phyloP scores from a whole-genome alignment of 2,888 invertebrate species.

The Drosophila atripex region DNA sequence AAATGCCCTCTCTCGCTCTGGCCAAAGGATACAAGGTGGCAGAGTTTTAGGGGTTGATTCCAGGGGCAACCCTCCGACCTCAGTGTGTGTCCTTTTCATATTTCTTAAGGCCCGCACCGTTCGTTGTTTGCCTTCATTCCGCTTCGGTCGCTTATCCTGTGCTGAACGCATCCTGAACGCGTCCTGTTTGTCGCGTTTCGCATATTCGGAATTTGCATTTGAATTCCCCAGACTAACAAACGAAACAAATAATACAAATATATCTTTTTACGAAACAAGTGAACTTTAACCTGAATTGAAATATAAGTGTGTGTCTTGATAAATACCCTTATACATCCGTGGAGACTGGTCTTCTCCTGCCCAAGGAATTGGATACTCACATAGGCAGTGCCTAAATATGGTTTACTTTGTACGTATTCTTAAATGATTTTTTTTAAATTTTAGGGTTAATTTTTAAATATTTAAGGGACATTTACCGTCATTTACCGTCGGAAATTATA shows the following conservation, averaged over 20 bases:
- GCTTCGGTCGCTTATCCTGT: constrained; percentile 81
- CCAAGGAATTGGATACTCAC: constrained; percentile 68
- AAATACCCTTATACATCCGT: constrained; percentile 8
- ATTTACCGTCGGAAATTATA: constrained; percentile 19
- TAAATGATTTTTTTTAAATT: neutral
- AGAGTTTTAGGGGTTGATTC: constrained; percentile 38
- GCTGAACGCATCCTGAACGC: constrained; percentile 60
- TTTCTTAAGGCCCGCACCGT: constrained; percentile 78
- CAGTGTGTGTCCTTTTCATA: constrained; percentile 63
- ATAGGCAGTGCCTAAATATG: constrained; percentile 79
- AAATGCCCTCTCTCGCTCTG: constrained; percentile 41
- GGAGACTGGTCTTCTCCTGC: constrained; percentile 32
- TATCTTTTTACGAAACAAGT: constrained; percentile 53
- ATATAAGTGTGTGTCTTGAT: neutral
- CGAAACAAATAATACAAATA: neutral
- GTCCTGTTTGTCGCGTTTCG: constrained; percentile 37
- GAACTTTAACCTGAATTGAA: constrained; percentile 22
- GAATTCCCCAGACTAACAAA: constrained; percentile 6
- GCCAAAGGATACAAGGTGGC: constrained; percentile 1
- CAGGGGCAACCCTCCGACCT: constrained; percentile 31
- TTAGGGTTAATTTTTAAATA: neutral
- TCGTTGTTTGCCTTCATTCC: constrained; percentile 78
- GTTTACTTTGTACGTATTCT: constrained; percentile 82
- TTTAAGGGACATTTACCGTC: no score
- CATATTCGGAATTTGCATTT: constrained; percentile 13